phyloP scores from a whole-genome alignment of 2,888 invertebrate genomes.

The Chromoteleia sp. region DNA sequence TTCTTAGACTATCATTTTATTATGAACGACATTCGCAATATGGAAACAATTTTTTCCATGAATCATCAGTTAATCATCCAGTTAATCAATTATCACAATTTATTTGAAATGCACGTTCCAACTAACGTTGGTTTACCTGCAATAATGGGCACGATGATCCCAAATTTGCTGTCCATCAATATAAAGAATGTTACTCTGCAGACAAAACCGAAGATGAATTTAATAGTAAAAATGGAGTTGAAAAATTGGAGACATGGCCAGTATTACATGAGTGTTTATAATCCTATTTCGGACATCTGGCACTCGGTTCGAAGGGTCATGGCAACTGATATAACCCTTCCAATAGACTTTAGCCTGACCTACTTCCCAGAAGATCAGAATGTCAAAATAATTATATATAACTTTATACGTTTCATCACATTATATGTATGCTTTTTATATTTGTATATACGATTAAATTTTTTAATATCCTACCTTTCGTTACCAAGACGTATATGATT shows the following conservation, averaged over 20 bases:
- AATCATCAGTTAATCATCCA: too few relatives aligned
- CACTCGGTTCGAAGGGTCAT: conserved; percentile 82
- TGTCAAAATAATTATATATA: neutral
- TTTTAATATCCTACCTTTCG: too few relatives aligned
- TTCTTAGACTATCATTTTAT: neutral
- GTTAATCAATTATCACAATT: conserved; percentile 69
- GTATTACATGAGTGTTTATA: conserved; percentile 83
- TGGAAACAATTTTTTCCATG: neutral
- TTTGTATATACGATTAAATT: too few relatives aligned
- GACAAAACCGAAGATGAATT: conserved; percentile 59
- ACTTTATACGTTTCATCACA: too few relatives aligned
- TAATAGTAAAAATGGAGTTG: conserved; percentile 77
- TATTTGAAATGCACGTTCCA: conserved; percentile 78
- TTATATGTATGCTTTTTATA: too few relatives aligned
- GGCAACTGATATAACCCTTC: conserved; percentile 77
- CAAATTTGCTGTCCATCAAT: conserved; percentile 76
- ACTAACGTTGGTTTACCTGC: conserved; percentile 84
- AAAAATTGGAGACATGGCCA: conserved; percentile 79
- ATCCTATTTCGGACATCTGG: conserved; percentile 84
- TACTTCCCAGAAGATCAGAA: conserved; percentile 51
- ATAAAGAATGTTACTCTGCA: conserved; percentile 69
- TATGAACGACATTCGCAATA: neutral
- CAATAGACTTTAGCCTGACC: conserved; percentile 74
- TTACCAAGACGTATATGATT: conserved; percentile 26
- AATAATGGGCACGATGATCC: conserved; percentile 78